Evolutionary conservation across 2,797 vertebrate species (phyloP).

Genomic region (Cyclopterus lumpus): DNA sequence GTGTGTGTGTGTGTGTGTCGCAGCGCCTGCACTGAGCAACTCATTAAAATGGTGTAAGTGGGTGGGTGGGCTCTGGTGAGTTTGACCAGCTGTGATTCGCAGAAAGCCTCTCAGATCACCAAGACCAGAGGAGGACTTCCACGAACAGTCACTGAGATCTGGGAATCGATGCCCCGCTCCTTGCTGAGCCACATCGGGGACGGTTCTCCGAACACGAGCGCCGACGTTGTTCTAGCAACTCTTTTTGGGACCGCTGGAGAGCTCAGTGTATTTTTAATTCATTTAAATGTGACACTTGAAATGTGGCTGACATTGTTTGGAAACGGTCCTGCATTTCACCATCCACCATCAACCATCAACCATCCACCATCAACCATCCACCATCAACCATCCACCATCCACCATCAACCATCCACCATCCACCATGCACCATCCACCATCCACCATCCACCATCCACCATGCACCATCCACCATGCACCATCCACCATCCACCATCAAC

Average conservation of each 20-base stretch:
- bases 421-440: too few relatives aligned
- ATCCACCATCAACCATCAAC: too few relatives aligned
- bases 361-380: too few relatives aligned
- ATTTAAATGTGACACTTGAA: background rate
- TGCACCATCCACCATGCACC: too few relatives aligned
- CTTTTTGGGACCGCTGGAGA: slow-evolving; percentile 20
- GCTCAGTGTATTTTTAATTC: slow-evolving; percentile 21
- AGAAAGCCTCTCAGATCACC: slow-evolving; percentile 59
- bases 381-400: too few relatives aligned
- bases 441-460: too few relatives aligned
- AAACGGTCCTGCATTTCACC: background rate
- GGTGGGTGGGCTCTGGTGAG: slow-evolving; percentile 58
- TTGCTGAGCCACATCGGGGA: slow-evolving; percentile 37
- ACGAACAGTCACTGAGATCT: slow-evolving; percentile 49
- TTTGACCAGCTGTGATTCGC: slow-evolving; percentile 71
- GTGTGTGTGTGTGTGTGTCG: background rate
- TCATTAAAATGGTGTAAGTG: slow-evolving; percentile 70
- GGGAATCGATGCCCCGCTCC: slow-evolving; percentile 60
- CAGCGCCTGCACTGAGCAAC: slow-evolving; percentile 30
- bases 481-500: too few relatives aligned
- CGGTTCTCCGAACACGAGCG: slow-evolving; percentile 42
- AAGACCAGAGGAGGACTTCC: slow-evolving; percentile 43
- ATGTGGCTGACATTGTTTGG: background rate
- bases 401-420: too few relatives aligned
- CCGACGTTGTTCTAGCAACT: slow-evolving; percentile 38